A percentile compares a stretch with the other conserved stretches of the same genome.
Conservation (phyloP, 2,113 vertebrate species). For the Ceyx melanurus region DNA sequence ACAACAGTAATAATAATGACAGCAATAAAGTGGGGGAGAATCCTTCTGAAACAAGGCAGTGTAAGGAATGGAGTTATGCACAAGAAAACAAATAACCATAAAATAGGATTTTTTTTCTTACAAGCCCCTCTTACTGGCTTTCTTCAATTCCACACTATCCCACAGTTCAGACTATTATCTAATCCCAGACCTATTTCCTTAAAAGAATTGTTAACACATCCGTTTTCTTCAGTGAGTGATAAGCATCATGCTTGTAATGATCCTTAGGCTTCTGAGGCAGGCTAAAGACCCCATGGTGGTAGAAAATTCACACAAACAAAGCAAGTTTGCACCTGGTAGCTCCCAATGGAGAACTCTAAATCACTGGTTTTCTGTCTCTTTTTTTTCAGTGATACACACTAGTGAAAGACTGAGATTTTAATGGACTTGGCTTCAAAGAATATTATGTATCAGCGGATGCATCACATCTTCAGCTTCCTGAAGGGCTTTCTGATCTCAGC, state of each 20-base stretch:
- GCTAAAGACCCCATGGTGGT: background rate
- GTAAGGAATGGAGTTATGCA: background rate
- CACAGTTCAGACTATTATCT: background rate
- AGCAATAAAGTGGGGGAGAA: background rate
- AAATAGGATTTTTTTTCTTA: background rate
- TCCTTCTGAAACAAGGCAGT: background rate
- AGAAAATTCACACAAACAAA: background rate
- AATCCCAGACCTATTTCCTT: background rate
- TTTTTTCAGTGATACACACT: background rate
- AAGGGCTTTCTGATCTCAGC: background rate
- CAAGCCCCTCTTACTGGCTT: background rate
- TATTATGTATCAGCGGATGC: background rate
- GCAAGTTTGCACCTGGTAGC: background rate
- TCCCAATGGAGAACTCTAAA: background rate
- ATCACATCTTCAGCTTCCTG: background rate
- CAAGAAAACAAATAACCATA: background rate
- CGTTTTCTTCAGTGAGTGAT: background rate
- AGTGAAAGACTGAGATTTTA: background rate
- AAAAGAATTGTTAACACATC: background rate
- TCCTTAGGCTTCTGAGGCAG: background rate
- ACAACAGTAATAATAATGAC: background rate
- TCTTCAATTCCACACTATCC: background rate
- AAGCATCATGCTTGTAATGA: background rate
- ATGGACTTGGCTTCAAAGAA: background rate
- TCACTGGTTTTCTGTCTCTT: rapidly evolving